Percentiles rank a stretch among this genome's conserved stretches.
phyloP scores from a whole-genome alignment of 2,113 vertebrate species.

The Gymnocephalus cernua region DNA sequence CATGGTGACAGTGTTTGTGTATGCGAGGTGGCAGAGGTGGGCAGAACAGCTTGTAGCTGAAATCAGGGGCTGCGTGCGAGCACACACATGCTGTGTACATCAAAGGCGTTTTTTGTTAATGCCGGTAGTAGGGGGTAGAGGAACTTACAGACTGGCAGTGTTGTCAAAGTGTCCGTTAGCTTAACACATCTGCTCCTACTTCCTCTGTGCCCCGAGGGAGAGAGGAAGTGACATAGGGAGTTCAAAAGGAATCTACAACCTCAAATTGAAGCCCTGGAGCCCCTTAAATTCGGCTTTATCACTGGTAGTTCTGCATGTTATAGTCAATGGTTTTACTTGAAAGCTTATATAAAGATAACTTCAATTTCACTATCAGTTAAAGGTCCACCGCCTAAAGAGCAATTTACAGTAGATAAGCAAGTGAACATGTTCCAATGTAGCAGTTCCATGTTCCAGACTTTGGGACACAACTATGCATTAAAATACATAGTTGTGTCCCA shows the following conservation, averaged over 20 bases:
- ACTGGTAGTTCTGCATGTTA: slow-evolving; percentile 26
- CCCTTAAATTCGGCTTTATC: slow-evolving; percentile 37
- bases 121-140: slow-evolving; percentile 42
- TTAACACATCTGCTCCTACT: slow-evolving; percentile 78
- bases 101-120: slow-evolving; percentile 58
- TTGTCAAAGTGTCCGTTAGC: slow-evolving; percentile 72
- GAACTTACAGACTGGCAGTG: slow-evolving; percentile 65
- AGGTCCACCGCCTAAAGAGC: neutral
- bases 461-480: no score
- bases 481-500: neutral
- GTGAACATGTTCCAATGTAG: no score
- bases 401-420: neutral
- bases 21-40: slow-evolving; percentile 24
- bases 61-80: slow-evolving; percentile 23
- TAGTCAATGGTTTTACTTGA: slow-evolving; percentile 21
- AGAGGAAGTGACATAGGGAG: slow-evolving; percentile 76
- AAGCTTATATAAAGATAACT: neutral
- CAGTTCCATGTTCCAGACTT: no score
- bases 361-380: slow-evolving; percentile 2
- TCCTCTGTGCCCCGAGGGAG: slow-evolving; percentile 63
- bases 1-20: neutral
- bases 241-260: slow-evolving; percentile 74
- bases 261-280: slow-evolving; percentile 54
- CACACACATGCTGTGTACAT: slow-evolving; percentile 50
- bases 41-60: slow-evolving; percentile 16